Conservation (phyloP, 2,113 vertebrate species). For the Phainopepla nitens region DNA sequence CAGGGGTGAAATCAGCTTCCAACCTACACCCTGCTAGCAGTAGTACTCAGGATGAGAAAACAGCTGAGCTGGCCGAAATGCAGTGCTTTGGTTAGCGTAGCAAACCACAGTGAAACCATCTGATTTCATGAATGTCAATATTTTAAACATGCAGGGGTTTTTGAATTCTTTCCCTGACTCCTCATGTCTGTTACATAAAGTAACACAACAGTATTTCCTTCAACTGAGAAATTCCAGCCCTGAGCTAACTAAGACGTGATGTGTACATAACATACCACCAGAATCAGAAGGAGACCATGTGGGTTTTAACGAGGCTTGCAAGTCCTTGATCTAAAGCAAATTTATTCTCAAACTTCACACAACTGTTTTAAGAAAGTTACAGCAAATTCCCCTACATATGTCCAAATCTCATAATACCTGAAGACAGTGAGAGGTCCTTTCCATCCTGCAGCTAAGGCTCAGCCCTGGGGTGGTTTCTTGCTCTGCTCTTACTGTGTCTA, state of each 20-base stretch:
- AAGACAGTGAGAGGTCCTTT: background rate
- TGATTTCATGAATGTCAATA: background rate
- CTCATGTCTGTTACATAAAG: background rate
- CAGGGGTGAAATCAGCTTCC: background rate
- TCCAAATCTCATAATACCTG: background rate
- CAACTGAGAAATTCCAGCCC: background rate
- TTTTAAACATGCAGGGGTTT: background rate
- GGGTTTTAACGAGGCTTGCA: background rate
- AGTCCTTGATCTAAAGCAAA: background rate
- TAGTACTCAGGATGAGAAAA: background rate
- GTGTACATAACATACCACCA: rapidly evolving
- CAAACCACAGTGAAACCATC: background rate
- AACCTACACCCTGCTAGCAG: background rate
- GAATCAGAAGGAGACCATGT: background rate
- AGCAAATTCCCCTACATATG: background rate
- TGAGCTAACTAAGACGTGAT: background rate
- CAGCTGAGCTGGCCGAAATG: background rate
- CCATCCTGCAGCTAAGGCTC: background rate
- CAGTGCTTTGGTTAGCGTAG: background rate
- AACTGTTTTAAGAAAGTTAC: background rate
- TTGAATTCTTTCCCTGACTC: background rate
- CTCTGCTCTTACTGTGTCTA: background rate
- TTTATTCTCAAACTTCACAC: background rate
- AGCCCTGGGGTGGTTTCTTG: background rate
- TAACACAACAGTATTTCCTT: background rate